phyloP scores from a whole-genome alignment of 1,140 invertebrate species.

The Habropoda laboriosa region DNA sequence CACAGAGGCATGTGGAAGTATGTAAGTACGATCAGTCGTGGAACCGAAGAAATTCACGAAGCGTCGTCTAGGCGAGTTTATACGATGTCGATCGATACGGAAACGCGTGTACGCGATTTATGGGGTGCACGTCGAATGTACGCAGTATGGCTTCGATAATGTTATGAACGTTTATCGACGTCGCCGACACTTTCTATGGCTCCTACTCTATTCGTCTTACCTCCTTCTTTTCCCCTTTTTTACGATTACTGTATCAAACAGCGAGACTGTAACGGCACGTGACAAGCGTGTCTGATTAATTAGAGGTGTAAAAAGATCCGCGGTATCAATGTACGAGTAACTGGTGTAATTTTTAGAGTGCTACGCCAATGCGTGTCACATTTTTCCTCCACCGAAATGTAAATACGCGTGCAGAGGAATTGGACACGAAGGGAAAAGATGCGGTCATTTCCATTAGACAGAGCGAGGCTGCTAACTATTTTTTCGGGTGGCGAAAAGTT shows the following conservation, averaged over 20 bases:
- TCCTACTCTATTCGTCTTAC: slow-evolving; percentile 12
- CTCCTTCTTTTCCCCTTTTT: too few species aligned
- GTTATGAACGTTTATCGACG: slow-evolving; percentile 62
- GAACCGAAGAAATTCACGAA: slow-evolving; percentile 46
- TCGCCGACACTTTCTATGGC: slow-evolving; percentile 31
- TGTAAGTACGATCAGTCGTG: slow-evolving; percentile 13
- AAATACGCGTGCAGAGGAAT: not conserved
- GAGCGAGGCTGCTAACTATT: not conserved
- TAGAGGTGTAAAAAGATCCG: too few species aligned
- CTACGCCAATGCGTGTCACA: slow-evolving; percentile 27
- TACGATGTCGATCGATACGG: slow-evolving; percentile 50
- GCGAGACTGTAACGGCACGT: too few species aligned
- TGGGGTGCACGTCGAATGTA: slow-evolving; percentile 41
- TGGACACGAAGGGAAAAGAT: not conserved
- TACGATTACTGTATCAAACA: too few species aligned
- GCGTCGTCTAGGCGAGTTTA: slow-evolving; percentile 11
- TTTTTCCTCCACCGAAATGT: not conserved
- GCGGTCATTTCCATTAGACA: slow-evolving; percentile 28
- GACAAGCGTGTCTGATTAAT: too few species aligned
- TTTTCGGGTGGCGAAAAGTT: not conserved
- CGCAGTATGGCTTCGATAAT: slow-evolving; percentile 49
- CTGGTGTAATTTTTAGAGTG: too few species aligned
- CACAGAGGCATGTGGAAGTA: not conserved
- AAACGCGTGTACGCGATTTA: slow-evolving; percentile 51
- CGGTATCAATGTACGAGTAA: too few species aligned